These are phyloP conservation scores for Hydriomena furcata DNA, from an alignment of 2,888 invertebrate species.

Conservation along the genomic window DNA sequence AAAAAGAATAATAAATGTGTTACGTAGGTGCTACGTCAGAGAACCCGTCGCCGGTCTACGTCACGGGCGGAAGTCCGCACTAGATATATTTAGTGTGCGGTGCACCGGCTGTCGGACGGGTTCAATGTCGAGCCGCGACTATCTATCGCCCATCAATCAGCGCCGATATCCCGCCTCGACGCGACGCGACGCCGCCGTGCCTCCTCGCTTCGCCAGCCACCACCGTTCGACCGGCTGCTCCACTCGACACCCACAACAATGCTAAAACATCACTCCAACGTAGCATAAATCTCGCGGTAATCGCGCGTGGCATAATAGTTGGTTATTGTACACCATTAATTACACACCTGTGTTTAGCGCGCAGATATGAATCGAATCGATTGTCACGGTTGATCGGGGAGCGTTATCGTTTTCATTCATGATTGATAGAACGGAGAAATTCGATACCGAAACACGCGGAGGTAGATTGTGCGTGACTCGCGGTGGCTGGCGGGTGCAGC, in stretches of 20 bases:
- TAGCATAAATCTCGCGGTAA: constrained; percentile 41
- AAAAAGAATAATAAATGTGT: constrained; percentile 72
- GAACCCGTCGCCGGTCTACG: constrained; percentile 61
- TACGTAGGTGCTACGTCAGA: constrained; percentile 70
- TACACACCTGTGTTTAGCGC: constrained; percentile 54
- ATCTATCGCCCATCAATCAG: constrained; percentile 82
- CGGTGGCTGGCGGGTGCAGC: constrained; percentile 46
- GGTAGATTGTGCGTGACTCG: constrained; percentile 64
- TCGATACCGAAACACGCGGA: constrained; percentile 51
- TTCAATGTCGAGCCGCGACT: constrained; percentile 76
- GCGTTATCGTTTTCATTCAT: constrained; percentile 68
- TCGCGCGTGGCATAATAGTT: constrained; percentile 48
- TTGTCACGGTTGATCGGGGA: constrained; percentile 60
- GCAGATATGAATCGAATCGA: constrained; percentile 56
- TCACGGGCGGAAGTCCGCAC: constrained; percentile 78
- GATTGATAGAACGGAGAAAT: constrained; percentile 58
- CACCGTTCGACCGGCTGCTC: background rate
- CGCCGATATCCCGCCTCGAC: constrained; percentile 39
- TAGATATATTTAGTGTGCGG: constrained; percentile 71
- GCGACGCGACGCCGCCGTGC: constrained; percentile 20
- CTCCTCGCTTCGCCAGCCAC: constrained; percentile 30
- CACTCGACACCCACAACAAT: constrained; percentile 16
- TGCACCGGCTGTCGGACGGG: constrained; percentile 55
- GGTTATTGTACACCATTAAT: constrained; percentile 51
- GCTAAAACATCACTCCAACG: constrained; percentile 27